Evolutionary conservation across 1,140 invertebrate species (phyloP).

Genomic region (Zaprionus ornatus): DNA sequence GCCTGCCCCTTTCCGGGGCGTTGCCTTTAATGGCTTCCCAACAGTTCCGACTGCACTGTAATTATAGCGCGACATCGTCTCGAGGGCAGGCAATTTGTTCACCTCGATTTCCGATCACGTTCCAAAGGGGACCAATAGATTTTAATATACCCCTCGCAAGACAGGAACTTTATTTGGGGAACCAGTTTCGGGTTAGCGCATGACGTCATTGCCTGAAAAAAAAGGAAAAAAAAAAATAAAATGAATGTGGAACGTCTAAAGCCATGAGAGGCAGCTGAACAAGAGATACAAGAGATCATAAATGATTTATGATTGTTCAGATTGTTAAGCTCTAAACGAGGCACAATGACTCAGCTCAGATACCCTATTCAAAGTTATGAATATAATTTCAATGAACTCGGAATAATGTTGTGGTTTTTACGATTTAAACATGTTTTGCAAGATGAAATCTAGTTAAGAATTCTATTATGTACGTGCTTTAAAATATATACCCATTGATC

Average conservation of each 20-base stretch:
- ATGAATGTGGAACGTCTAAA: neutral
- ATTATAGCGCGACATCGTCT: slow-evolving; percentile 7
- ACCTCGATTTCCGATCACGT: slow-evolving; percentile 34
- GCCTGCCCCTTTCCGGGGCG: slow-evolving; percentile 5
- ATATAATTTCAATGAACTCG: neutral
- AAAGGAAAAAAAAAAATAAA: too few relatives aligned
- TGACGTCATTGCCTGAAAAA: slow-evolving; percentile 24
- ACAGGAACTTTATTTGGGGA: neutral
- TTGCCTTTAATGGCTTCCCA: slow-evolving; percentile 27
- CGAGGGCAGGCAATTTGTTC: slow-evolving; percentile 8
- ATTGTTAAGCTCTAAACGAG: neutral
- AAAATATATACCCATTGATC: neutral
- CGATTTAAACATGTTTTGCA: neutral
- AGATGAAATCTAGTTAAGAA: neutral
- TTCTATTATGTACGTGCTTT: too few relatives aligned
- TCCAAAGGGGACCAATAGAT: neutral
- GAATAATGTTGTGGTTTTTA: too few relatives aligned
- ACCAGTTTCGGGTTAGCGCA: slow-evolving; percentile 13
- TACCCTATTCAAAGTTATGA: neutral
- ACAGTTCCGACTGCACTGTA: slow-evolving; percentile 2
- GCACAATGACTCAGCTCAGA: neutral
- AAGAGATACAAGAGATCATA: slow-evolving; percentile 17
- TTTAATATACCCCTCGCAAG: neutral
- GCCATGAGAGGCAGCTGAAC: neutral
- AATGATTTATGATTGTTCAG: slow-evolving; percentile 28